Evolutionary conservation across 2,797 vertebrate genomes (phyloP).

Genomic region (Morelia viridis): DNA sequence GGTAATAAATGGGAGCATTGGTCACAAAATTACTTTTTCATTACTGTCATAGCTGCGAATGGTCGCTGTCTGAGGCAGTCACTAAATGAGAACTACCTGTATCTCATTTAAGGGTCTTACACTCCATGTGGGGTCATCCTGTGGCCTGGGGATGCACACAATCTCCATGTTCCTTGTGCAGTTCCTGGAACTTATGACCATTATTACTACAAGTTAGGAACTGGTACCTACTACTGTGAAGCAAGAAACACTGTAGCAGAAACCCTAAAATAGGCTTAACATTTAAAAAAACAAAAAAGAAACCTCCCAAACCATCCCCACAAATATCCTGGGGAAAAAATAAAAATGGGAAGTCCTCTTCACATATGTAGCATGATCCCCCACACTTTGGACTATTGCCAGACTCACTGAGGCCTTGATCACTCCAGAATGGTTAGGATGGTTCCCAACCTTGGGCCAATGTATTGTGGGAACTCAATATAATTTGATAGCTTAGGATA

Average conservation of each 20-base stretch:
- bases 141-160: background rate
- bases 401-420: background rate
- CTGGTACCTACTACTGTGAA: background rate
- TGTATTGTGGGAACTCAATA: background rate
- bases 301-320: background rate
- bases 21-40: background rate
- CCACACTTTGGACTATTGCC: background rate
- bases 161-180: no score
- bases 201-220: background rate
- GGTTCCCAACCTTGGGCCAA: background rate
- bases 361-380: background rate
- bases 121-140: background rate
- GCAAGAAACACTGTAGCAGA: background rate
- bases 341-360: background rate
- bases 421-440: background rate
- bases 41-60: background rate
- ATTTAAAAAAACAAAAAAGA: background rate
- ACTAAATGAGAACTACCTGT: background rate
- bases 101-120: background rate
- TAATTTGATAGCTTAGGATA: background rate
- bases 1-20: background rate
- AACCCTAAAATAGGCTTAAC: background rate
- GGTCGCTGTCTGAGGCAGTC: background rate
- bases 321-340: no score
- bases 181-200: no score